Evolutionary conservation across 1,140 invertebrate species (phyloP).

Genomic region (Penaeus vannamei): DNA sequence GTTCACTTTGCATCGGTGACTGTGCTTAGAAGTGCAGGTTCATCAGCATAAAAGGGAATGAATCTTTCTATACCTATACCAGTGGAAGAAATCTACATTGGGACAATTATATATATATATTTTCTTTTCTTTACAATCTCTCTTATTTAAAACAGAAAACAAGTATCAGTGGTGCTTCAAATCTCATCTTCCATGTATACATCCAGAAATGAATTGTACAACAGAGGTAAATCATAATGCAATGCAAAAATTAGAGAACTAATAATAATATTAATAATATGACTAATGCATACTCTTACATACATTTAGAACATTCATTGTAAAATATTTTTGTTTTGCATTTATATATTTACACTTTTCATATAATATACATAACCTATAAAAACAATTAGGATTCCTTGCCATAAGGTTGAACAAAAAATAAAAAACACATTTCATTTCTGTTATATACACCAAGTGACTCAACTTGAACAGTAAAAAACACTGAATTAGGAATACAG

Average conservation of each 20-base stretch:
- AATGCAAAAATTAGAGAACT: neutral
- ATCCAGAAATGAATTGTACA: neutral
- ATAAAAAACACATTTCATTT: too few relatives aligned
- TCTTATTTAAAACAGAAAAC: constrained; percentile 8
- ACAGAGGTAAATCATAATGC: neutral
- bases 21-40: constrained; percentile 22
- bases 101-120: constrained; percentile 9
- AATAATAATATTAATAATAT: constrained; percentile 11
- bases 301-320: too few relatives aligned
- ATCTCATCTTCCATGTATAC: too few relatives aligned
- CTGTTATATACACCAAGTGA: too few relatives aligned
- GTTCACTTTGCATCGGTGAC: neutral
- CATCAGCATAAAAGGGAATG: constrained; percentile 47
- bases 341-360: too few relatives aligned
- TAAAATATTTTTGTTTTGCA: too few relatives aligned
- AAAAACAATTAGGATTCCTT: too few relatives aligned
- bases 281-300: too few relatives aligned
- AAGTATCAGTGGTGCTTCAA: too few relatives aligned
- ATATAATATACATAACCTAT: too few relatives aligned
- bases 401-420: too few relatives aligned
- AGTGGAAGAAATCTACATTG: constrained; percentile 48
- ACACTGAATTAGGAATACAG: constrained; percentile 49
- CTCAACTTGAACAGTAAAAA: neutral
- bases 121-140: constrained; percentile 11
- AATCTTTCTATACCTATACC: constrained; percentile 19